Evolutionary conservation across 2,797 vertebrate species (phyloP).

Genomic region (Darevskia nairensis): DNA sequence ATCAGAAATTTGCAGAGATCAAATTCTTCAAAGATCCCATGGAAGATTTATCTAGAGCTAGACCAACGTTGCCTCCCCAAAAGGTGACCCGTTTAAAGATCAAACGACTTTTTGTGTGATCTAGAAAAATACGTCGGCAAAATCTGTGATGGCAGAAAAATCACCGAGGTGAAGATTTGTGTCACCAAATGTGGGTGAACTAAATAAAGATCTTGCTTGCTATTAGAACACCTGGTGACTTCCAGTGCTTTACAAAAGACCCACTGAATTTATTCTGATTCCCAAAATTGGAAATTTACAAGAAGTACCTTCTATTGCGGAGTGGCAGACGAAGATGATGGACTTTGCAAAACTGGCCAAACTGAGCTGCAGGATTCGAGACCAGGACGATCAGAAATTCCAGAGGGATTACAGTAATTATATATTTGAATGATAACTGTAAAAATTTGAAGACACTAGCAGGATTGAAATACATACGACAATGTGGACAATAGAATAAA

Average conservation of each 20-base stretch:
- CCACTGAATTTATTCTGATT: not conserved
- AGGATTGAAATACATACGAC: too few relatives aligned
- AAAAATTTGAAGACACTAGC: too few relatives aligned
- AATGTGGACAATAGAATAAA: too few relatives aligned
- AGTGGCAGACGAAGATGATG: too few relatives aligned
- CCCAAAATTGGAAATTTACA: too few relatives aligned
- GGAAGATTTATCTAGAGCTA: not conserved
- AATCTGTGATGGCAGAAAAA: not conserved
- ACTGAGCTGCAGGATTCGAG: too few relatives aligned
- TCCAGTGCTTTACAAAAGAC: not conserved
- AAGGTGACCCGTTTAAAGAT: not conserved
- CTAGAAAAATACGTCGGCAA: not conserved
- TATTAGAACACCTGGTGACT: not conserved
- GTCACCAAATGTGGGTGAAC: not conserved
- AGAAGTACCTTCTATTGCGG: too few relatives aligned
- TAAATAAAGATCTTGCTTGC: not conserved
- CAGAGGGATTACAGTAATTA: too few relatives aligned
- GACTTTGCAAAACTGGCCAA: too few relatives aligned
- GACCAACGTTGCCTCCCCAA: not conserved
- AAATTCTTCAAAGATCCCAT: not conserved
- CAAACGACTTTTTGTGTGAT: not conserved
- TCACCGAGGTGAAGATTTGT: not conserved
- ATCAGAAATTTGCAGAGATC: not conserved
- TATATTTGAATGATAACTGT: too few relatives aligned
- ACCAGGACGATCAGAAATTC: too few relatives aligned